Percentiles rank a stretch among this genome's conserved stretches.
Evolutionary conservation across 2,113 vertebrate species (phyloP).

Genomic region (Corvus cornix): DNA sequence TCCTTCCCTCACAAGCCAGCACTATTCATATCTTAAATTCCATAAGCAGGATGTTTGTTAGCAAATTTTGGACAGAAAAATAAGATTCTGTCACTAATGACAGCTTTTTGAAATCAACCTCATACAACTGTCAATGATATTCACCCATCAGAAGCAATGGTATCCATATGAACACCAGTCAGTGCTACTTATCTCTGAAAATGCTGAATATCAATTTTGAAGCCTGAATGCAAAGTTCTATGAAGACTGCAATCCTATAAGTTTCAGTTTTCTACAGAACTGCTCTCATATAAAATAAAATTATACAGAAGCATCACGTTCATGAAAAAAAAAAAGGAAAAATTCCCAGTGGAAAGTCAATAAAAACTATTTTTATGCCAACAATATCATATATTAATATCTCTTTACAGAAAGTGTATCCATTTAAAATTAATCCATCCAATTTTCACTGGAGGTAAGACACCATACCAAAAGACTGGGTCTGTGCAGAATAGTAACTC

Average conservation of each 20-base stretch:
- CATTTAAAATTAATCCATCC: background rate
- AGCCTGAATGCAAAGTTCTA: background rate
- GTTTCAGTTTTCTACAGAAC: background rate
- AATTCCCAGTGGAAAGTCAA: background rate
- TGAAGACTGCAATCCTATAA: background rate
- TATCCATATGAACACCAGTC: background rate
- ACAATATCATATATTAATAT: background rate
- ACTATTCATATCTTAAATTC: background rate
- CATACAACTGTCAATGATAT: background rate
- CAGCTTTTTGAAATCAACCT: background rate
- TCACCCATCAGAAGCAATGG: background rate
- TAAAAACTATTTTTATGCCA: background rate
- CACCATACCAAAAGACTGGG: background rate
- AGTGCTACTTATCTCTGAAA: background rate
- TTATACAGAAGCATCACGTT: background rate
- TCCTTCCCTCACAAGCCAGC: background rate
- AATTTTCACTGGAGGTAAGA: background rate
- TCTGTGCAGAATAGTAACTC: background rate
- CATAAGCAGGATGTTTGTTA: background rate
- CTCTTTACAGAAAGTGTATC: background rate
- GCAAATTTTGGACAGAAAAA: constrained; percentile 1
- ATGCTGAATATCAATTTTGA: background rate
- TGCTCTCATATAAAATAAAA: background rate
- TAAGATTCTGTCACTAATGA: background rate
- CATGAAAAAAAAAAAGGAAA: background rate